A percentile compares a stretch with the other conserved stretches of the same genome.
phyloP scores from a whole-genome alignment of 2,113 vertebrate species.

The Megaceryle torquata region DNA sequence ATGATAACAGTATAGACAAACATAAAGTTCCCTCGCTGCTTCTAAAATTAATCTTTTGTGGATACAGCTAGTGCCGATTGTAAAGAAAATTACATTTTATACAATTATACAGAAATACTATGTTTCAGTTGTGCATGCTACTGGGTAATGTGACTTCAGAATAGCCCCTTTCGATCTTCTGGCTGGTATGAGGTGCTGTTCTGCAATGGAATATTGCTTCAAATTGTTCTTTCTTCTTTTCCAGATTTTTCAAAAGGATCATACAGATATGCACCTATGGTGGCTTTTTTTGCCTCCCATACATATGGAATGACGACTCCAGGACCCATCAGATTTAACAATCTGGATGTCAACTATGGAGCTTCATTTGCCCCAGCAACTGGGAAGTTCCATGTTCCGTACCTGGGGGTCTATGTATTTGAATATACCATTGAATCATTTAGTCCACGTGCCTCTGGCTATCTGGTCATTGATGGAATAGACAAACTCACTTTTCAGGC shows the following conservation, averaged over 20 bases:
- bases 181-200: neutral
- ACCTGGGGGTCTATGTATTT: conserved; percentile 82
- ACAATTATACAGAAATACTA: neutral
- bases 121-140: neutral
- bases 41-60: neutral
- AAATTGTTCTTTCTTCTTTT: conserved; percentile 1
- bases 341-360: conserved; percentile 80
- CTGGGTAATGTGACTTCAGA: neutral
- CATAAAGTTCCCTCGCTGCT: neutral
- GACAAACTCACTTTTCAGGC: conserved; percentile 80
- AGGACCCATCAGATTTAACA: conserved; percentile 81
- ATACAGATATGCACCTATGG: conserved; percentile 81
- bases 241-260: conserved; percentile 83
- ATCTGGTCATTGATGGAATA: conserved; percentile 77
- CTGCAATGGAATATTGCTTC: neutral
- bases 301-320: conserved; percentile 76
- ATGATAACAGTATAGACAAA: neutral
- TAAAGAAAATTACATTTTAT: conserved; percentile 36
- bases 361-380: conserved; percentile 76
- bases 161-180: neutral
- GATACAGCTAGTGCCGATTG: conserved; percentile 1
- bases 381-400: conserved; percentile 79
- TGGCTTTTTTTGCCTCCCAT: conserved; percentile 81
- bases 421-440: conserved; percentile 79
- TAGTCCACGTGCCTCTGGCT: conserved; percentile 75